These are phyloP conservation scores for Drosophila pseudotakahashii DNA, from an alignment of 2,888 invertebrate species.

Conservation along the genomic window DNA sequence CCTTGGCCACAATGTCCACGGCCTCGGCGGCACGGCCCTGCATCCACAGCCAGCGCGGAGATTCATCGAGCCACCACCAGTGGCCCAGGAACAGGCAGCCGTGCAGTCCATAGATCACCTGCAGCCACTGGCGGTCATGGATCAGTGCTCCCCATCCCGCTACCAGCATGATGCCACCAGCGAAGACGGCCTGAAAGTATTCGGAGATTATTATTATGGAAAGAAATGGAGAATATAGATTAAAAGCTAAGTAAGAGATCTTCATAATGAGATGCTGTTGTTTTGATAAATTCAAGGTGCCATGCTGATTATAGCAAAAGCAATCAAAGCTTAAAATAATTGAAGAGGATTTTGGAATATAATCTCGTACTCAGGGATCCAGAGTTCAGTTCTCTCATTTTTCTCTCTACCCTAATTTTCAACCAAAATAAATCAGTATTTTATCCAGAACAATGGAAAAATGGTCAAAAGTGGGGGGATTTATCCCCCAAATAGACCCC, in stretches of 20 bases:
- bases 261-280: background rate
- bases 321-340: background rate
- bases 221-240: background rate
- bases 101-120: constrained; percentile 92
- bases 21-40: constrained; percentile 91
- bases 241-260: background rate
- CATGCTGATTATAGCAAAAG: too few species aligned
- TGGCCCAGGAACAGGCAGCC: constrained; percentile 90
- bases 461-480: too few species aligned
- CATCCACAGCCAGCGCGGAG: constrained; percentile 94
- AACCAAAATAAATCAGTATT: too few species aligned
- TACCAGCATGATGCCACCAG: constrained; percentile 92
- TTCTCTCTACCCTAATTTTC: too few species aligned
- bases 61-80: constrained; percentile 95
- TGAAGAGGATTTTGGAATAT: too few species aligned
- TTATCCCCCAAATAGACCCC: too few species aligned
- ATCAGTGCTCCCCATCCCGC: constrained; percentile 93
- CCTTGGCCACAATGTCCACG: constrained; percentile 90
- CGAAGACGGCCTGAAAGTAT: constrained; percentile 88
- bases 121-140: constrained; percentile 89
- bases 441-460: too few species aligned
- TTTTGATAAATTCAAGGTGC: background rate
- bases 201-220: background rate
- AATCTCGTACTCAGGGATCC: too few species aligned
- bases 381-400: too few species aligned